These are phyloP conservation scores for Mizuhopecten yessoensis DNA, from an alignment of 1,140 invertebrate species.

Conservation along the genomic window DNA sequence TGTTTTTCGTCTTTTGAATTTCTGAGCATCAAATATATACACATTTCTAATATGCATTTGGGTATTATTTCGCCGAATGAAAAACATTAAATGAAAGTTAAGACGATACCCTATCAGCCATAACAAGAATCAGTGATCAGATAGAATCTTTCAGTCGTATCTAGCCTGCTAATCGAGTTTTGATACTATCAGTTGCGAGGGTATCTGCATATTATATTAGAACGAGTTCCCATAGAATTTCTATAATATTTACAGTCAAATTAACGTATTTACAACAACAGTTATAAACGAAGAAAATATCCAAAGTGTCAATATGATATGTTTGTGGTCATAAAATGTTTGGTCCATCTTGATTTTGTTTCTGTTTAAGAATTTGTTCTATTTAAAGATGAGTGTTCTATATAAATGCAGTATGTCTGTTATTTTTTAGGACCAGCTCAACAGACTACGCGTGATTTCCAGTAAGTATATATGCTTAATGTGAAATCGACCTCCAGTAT, in stretches of 20 bases:
- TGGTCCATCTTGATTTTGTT: neutral
- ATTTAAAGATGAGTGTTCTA: neutral
- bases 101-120: neutral
- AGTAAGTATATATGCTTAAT: neutral
- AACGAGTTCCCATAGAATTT: neutral
- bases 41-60: constrained; percentile 17
- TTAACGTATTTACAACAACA: neutral
- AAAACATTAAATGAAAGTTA: neutral
- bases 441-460: neutral
- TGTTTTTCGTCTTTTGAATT: neutral
- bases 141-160: neutral
- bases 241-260: neutral
- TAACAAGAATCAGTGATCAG: neutral
- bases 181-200: neutral
- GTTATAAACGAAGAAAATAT: constrained; percentile 28
- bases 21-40: constrained; percentile 15
- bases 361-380: neutral
- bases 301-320: neutral
- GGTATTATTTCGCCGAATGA: neutral
- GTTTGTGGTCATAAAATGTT: constrained; percentile 18
- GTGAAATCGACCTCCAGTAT: neutral
- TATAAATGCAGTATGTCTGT: neutral
- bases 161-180: neutral
- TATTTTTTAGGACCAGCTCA: neutral
- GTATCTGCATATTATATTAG: neutral